phyloP scores from a whole-genome alignment of 2,113 vertebrate genomes.

The Crypturellus undulatus region DNA sequence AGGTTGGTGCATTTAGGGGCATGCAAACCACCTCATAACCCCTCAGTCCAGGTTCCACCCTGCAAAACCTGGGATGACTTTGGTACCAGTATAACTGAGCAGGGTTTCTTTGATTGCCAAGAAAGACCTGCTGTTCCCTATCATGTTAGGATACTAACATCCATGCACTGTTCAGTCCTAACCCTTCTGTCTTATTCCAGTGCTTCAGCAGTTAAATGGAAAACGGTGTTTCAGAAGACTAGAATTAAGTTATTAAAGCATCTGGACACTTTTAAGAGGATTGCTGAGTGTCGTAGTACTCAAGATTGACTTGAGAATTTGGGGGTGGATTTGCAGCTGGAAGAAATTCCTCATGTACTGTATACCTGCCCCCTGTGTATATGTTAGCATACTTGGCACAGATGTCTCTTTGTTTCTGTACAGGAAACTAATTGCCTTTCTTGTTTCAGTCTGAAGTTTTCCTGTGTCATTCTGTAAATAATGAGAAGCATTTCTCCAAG shows the following conservation, averaged over 20 bases:
- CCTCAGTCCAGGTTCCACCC: not conserved
- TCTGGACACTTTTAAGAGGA: conserved; percentile 65
- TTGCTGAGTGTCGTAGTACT: conserved; percentile 54
- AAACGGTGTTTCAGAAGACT: conserved; percentile 34
- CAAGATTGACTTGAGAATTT: conserved; percentile 66
- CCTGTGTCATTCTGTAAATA: conserved; percentile 66
- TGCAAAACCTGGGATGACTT: not conserved
- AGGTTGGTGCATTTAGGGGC: not conserved
- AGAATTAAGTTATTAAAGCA: conserved; percentile 68
- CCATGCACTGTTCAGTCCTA: not conserved
- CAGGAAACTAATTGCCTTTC: conserved; percentile 78
- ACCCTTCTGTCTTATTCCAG: conserved; percentile 23
- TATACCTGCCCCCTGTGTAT: conserved; percentile 75
- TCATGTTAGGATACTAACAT: no score
- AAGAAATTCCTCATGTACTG: conserved; percentile 70
- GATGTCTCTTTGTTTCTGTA: conserved; percentile 81
- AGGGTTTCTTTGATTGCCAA: not conserved
- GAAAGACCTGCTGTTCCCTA: not conserved
- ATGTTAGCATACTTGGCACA: conserved; percentile 74
- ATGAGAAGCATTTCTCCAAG: conserved; percentile 71
- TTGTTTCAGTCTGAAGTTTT: conserved; percentile 76
- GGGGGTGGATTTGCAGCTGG: conserved; percentile 71
- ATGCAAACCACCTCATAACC: not conserved
- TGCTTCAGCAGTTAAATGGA: conserved; percentile 64
- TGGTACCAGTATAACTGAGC: not conserved